A percentile compares a stretch with the other conserved stretches of the same genome.
These are phyloP conservation scores for Cuniculus paca DNA, from an alignment of 2,797 vertebrate genomes.

Conservation along the genomic window DNA sequence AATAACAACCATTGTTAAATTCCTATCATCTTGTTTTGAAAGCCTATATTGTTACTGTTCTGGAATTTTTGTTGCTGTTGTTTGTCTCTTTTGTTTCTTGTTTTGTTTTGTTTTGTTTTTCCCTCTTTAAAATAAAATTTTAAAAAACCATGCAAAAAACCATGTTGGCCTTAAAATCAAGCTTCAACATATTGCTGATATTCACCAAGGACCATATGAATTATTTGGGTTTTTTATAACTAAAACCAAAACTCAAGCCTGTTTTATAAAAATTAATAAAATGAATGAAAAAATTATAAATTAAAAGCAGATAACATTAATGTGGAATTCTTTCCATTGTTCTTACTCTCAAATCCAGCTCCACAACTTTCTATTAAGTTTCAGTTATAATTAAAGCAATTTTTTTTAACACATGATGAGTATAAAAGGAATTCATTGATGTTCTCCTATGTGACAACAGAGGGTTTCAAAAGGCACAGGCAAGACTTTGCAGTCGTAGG, in stretches of 20 bases:
- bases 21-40: too few relatives aligned
- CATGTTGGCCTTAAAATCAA: conserved; percentile 8
- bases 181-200: neutral
- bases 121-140: too few relatives aligned
- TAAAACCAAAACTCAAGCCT: conserved; percentile 12
- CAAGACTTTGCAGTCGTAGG: neutral
- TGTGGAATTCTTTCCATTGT: neutral
- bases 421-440: neutral
- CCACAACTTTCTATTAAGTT: neutral
- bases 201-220: neutral
- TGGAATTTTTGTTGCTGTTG: too few relatives aligned
- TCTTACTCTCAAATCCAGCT: neutral
- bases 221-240: neutral
- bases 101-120: too few relatives aligned
- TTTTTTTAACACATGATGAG: neutral
- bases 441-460: neutral
- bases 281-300: neutral
- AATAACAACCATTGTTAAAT: too few relatives aligned
- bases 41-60: too few relatives aligned
- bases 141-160: too few relatives aligned
- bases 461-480: neutral
- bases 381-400: neutral
- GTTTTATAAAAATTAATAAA: neutral
- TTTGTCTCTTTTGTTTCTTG: too few relatives aligned
- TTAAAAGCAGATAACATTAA: neutral